These are phyloP conservation scores for Esox lucius DNA, from an alignment of 2,797 vertebrate species.

Conservation along the genomic window DNA sequence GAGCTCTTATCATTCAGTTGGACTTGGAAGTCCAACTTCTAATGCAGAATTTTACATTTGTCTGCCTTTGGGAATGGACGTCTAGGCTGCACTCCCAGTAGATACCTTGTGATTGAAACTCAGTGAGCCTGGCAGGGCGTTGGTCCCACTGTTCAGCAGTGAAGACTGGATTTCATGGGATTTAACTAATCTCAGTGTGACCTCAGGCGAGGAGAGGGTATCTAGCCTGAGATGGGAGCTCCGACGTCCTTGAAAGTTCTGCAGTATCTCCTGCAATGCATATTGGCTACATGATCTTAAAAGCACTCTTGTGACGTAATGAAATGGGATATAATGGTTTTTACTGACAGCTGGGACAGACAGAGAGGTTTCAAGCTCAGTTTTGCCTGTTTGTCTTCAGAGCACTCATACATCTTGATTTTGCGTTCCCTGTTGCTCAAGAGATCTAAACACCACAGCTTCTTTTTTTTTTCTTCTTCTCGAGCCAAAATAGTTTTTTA, in stretches of 20 bases:
- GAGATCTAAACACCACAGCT: constrained; percentile 33
- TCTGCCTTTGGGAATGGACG: neutral
- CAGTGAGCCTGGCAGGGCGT: neutral
- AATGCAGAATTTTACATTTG: neutral
- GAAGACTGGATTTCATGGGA: neutral
- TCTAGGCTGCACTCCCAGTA: neutral
- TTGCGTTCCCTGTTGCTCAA: constrained; percentile 31
- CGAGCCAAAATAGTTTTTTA: constrained; percentile 37
- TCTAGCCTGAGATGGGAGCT: neutral
- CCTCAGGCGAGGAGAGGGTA: neutral
- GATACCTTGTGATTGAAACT: neutral
- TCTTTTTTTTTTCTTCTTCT: constrained; percentile 20
- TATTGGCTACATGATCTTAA: neutral
- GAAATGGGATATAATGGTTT: constrained; percentile 27
- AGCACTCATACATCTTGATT: neutral
- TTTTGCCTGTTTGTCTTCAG: constrained; percentile 1
- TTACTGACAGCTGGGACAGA: constrained; percentile 31
- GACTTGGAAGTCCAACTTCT: too few species aligned
- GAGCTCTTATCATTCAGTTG: neutral
- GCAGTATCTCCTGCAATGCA: neutral
- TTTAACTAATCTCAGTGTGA: neutral
- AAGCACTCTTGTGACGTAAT: neutral
- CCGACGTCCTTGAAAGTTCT: neutral
- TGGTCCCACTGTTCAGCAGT: neutral
- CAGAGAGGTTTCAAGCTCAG: constrained; percentile 16